These are phyloP conservation scores for Mareca penelope DNA, from an alignment of 2,797 vertebrate species.

Conservation along the genomic window DNA sequence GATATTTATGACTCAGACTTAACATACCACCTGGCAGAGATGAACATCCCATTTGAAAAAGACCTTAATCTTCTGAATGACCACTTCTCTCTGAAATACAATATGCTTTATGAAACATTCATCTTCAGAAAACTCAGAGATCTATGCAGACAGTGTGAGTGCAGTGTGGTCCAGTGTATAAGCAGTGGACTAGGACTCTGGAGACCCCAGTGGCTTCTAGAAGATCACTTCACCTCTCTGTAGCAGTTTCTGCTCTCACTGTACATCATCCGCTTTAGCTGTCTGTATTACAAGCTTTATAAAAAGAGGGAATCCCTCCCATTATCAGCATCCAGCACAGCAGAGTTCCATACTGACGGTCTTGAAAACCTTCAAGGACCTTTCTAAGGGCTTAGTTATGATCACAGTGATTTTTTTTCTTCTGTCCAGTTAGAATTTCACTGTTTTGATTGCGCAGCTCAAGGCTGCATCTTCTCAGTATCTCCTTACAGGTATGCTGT, in stretches of 20 bases:
- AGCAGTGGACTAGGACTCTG: not conserved
- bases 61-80: constrained; percentile 63
- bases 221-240: not conserved
- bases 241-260: not conserved
- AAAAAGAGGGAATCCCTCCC: not conserved
- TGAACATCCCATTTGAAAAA: constrained; percentile 65
- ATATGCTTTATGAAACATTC: constrained; percentile 62
- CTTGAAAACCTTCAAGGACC: not conserved
- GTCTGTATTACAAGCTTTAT: not conserved
- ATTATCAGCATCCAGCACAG: not conserved
- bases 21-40: constrained; percentile 62
- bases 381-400: not conserved
- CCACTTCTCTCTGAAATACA: constrained; percentile 58
- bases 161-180: not conserved
- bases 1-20: constrained; percentile 60
- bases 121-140: constrained; percentile 33
- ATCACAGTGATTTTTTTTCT: not conserved
- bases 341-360: not conserved
- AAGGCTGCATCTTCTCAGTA: not conserved
- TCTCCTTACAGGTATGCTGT: not conserved
- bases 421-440: not conserved
- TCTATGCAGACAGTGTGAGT: not conserved
- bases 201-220: not conserved
- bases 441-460: not conserved
- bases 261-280: not conserved